phyloP scores from a whole-genome alignment of 2,888 invertebrate species.

The Xestobium rufovillosum region DNA sequence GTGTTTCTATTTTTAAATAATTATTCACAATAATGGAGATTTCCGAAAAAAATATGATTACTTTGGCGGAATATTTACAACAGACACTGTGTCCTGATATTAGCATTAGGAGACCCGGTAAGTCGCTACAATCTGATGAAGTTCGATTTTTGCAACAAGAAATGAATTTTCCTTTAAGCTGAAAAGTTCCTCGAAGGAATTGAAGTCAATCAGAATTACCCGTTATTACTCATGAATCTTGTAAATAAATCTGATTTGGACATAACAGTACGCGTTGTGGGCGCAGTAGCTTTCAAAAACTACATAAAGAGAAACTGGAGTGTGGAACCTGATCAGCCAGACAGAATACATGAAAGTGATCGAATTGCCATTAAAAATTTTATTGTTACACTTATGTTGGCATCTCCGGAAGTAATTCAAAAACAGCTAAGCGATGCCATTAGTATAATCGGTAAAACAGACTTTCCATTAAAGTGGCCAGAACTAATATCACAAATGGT shows the following conservation, averaged over 20 bases:
- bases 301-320: conserved; percentile 95
- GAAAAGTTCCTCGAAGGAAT: conserved; percentile 88
- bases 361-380: conserved; percentile 72
- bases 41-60: conserved; percentile 75
- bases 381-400: conserved; percentile 88
- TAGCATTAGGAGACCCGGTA: conserved; percentile 76
- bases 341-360: conserved; percentile 75
- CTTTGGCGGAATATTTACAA: conserved; percentile 75
- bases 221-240: conserved; percentile 74
- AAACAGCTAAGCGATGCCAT: conserved; percentile 93
- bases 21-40: conserved; percentile 77
- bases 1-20: too few species aligned
- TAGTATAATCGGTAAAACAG: conserved; percentile 90
- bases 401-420: conserved; percentile 83
- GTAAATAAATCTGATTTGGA: conserved; percentile 78
- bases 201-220: conserved; percentile 86
- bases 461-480: conserved; percentile 97
- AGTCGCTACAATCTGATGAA: conserved; percentile 28
- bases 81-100: conserved; percentile 83
- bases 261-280: conserved; percentile 76
- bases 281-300: conserved; percentile 94
- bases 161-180: conserved; percentile 51
- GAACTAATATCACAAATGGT: conserved; percentile 90
- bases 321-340: conserved; percentile 63
- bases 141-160: conserved; percentile 3